Conservation (phyloP, 1,140 invertebrate genomes). For the Lepidurus couesii region DNA sequence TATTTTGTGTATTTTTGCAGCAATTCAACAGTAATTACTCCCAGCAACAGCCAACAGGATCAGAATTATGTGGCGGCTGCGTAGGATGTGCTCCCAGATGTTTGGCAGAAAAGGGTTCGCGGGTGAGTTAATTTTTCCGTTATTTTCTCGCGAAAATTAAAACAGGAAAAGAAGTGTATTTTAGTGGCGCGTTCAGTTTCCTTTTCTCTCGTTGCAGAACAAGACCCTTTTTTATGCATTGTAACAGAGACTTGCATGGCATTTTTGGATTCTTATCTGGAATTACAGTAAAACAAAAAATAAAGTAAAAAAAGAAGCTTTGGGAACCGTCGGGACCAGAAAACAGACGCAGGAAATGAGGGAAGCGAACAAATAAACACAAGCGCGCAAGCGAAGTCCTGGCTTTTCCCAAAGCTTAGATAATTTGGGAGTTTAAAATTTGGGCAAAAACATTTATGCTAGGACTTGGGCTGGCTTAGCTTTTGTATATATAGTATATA, state of each 20-base stretch:
- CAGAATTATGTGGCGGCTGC: constrained; percentile 34
- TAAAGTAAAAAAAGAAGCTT: neutral
- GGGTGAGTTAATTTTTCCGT: constrained; percentile 52
- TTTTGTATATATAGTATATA: neutral
- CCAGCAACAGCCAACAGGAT: neutral
- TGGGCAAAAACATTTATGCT: neutral
- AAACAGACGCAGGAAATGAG: constrained; percentile 21
- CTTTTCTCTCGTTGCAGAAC: neutral
- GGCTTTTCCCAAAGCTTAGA: neutral
- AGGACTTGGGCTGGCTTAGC: neutral
- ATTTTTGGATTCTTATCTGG: neutral
- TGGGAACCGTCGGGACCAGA: neutral
- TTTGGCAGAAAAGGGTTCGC: constrained; percentile 84
- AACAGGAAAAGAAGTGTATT: neutral
- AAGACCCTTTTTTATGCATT: neutral
- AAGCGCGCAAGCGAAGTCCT: neutral
- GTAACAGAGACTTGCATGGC: neutral
- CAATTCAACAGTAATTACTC: constrained; percentile 16
- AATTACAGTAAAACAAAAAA: neutral
- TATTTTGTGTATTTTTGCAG: neutral
- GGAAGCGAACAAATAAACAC: neutral
- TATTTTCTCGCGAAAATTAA: neutral
- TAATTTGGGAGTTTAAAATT: neutral
- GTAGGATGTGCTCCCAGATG: constrained; percentile 76
- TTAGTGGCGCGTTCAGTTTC: neutral